Evolutionary conservation across 2,888 invertebrate genomes (phyloP).

Genomic region (Ernsta delagoae): DNA sequence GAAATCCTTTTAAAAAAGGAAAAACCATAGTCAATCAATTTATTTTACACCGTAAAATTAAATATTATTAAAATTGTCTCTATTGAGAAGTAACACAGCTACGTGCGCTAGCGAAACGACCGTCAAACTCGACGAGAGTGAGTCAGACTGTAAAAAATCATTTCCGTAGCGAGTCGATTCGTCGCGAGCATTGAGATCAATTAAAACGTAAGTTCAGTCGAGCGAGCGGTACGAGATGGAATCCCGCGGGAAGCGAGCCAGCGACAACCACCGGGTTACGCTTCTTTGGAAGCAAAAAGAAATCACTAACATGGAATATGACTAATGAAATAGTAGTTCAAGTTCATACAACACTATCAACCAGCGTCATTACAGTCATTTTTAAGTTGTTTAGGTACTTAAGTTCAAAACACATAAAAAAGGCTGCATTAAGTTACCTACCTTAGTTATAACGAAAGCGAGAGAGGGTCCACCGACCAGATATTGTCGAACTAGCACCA

Average conservation of each 20-base stretch:
- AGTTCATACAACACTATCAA: background rate
- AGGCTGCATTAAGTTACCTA: too few species aligned
- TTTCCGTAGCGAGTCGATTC: slow-evolving; percentile 77
- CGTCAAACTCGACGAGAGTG: slow-evolving; percentile 47
- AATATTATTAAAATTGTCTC: background rate
- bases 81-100: background rate
- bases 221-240: slow-evolving; percentile 71
- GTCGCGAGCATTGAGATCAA: slow-evolving; percentile 81
- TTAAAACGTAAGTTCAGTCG: slow-evolving; percentile 68
- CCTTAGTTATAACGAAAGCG: too few species aligned
- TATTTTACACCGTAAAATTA: background rate
- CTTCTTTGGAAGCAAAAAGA: slow-evolving; percentile 43
- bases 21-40: too few species aligned
- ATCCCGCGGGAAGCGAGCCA: slow-evolving; percentile 67
- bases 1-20: too few species aligned
- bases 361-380: too few species aligned
- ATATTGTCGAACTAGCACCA: too few species aligned
- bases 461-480: too few species aligned
- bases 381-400: too few species aligned
- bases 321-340: background rate
- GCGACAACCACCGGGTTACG: slow-evolving; percentile 45
- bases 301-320: slow-evolving; percentile 3
- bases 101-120: slow-evolving; percentile 31
- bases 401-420: too few species aligned
- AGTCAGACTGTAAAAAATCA: slow-evolving; percentile 67